A percentile compares a stretch with the other conserved stretches of the same genome.
Evolutionary conservation across 2,797 vertebrate genomes (phyloP).

Genomic region (Manis javanica): DNA sequence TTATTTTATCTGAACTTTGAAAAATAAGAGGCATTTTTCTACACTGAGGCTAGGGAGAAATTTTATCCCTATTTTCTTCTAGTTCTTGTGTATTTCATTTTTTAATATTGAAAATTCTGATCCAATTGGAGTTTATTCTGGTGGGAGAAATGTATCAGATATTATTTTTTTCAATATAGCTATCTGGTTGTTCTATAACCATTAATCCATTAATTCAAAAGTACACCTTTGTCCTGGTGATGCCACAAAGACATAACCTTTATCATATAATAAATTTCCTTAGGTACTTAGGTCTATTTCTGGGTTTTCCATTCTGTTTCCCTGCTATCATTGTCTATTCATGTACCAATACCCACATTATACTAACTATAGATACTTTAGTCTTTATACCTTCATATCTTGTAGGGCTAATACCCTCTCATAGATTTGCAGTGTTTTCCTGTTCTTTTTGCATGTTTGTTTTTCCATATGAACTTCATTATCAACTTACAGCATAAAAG

Average conservation of each 20-base stretch:
- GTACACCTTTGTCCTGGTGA: not conserved
- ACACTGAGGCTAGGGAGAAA: not conserved
- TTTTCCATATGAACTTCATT: not conserved
- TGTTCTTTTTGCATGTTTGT: not conserved
- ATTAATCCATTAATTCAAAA: not conserved
- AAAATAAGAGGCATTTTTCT: not conserved
- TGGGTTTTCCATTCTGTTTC: not conserved
- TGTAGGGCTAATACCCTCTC: not conserved
- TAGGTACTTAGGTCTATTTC: not conserved
- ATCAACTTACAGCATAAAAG: not conserved
- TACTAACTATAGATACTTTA: not conserved
- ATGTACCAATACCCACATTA: not conserved
- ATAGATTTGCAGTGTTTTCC: not conserved
- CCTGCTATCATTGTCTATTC: not conserved
- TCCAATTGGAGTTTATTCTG: not conserved
- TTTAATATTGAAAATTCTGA: not conserved
- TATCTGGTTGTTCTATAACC: not conserved
- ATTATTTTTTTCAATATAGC: not conserved
- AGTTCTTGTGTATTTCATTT: not conserved
- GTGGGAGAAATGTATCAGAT: not conserved
- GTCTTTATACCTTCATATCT: not conserved
- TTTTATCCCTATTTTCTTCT: not conserved
- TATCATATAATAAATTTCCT: not conserved
- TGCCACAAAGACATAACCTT: not conserved
- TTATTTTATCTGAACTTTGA: not conserved